phyloP scores from a whole-genome alignment of 2,888 invertebrate species.

The Lymantria dispar region DNA sequence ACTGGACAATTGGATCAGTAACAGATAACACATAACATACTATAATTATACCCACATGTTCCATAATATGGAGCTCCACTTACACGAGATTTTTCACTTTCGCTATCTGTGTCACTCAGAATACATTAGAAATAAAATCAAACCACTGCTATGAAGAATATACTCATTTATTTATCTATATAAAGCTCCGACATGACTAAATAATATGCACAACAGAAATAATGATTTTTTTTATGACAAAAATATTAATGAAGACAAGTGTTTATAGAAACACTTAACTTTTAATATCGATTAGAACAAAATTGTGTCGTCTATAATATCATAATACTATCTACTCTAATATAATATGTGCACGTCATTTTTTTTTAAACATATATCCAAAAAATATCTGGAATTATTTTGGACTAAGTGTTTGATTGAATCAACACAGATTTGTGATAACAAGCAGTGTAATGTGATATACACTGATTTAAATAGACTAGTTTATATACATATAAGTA shows the following conservation, averaged over 20 bases:
- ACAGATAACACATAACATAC: slow-evolving; percentile 15
- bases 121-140: slow-evolving; percentile 65
- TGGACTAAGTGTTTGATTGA: slow-evolving; percentile 38
- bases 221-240: slow-evolving; percentile 36
- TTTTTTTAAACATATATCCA: slow-evolving; percentile 36
- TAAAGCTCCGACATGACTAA: slow-evolving; percentile 60
- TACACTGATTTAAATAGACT: slow-evolving; percentile 45
- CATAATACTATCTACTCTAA: slow-evolving; percentile 46
- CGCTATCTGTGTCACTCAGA: slow-evolving; percentile 32
- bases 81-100: slow-evolving; percentile 18
- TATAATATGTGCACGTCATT: slow-evolving; percentile 59
- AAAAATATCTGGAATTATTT: slow-evolving; percentile 32
- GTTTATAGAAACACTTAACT: slow-evolving; percentile 22
- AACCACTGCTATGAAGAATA: slow-evolving; percentile 72
- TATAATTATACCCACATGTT: slow-evolving; percentile 32
- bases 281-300: slow-evolving; percentile 37
- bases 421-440: slow-evolving; percentile 41
- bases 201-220: slow-evolving; percentile 51
- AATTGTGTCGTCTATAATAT: slow-evolving; percentile 29
- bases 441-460: slow-evolving; percentile 41
- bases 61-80: slow-evolving; percentile 19
- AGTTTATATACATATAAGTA: slow-evolving; percentile 47
- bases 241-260: slow-evolving; percentile 23
- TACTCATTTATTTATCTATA: slow-evolving; percentile 71
- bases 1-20: slow-evolving; percentile 20